Base-by-base conservation (phyloP, 1,140 invertebrate genomes). In the Copidosoma floridanum region DNA sequence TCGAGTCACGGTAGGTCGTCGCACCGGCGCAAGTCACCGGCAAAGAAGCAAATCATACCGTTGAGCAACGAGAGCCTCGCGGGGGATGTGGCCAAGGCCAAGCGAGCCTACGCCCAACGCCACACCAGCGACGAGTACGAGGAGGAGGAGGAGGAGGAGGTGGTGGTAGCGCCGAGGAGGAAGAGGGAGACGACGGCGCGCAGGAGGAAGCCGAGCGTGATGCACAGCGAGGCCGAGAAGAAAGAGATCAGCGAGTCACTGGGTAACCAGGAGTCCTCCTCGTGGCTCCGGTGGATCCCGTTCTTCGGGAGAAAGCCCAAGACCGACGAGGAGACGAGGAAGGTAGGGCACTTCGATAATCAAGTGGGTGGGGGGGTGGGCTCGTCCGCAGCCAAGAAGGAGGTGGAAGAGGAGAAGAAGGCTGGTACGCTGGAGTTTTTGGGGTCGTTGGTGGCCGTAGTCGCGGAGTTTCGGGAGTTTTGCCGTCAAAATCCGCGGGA, bases 401-500 rank as follows among this genome's bases (percentile, higher is more conserved):
- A 68, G 14, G 16, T n/a, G 5, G 32, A 43, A 10, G 0, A 44
- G 14, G 37, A 55, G 10, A 57, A 67, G 6, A 77, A 71, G 46
- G 63, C 67, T 0, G 70, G 69, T 0, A 48, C 77, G 7, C 53
- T 71, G 21, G 68, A 77, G 18, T 75, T 75, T n/a, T 62, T 80
- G 3, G 67, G 65, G 14, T 61, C 68, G 0, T 38, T 77, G 26
- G 50, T 57, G 12, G 68, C 74, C 20, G 44, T 79, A 0, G 32
- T 64, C 6, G 51, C 65, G 0, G 76, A 81, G 50, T 79, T 81
- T 21, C 69, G 66, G n/a, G 71, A 71, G 7, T 81, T 75, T 43
- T 68, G 74, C 14, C 68, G 44, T 0, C 86, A 90, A 50, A 82
- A 87, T 64, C 79, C 81, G 0, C 59, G 71, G 1, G 83, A 88